Evolutionary conservation across 2,888 invertebrate genomes (phyloP).

Genomic region (Netelia melanura): DNA sequence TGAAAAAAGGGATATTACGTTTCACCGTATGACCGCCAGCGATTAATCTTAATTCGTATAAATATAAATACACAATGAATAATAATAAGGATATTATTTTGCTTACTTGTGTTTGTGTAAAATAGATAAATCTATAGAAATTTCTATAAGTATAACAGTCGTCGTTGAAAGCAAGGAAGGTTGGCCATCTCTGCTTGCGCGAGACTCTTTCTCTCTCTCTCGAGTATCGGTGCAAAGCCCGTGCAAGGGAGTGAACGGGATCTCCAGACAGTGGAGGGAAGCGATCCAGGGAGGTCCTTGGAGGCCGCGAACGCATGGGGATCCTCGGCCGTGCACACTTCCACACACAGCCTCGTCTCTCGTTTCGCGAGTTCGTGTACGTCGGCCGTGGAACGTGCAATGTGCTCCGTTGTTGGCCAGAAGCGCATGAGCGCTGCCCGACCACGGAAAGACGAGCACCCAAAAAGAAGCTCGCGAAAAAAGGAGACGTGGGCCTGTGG

Average conservation of each 20-base stretch:
- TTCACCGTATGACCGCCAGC: too few relatives aligned
- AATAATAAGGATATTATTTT: too few relatives aligned
- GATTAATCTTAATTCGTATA: too few relatives aligned
- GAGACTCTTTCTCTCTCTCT: not conserved
- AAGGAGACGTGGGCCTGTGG: not conserved
- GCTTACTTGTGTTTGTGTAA: too few relatives aligned
- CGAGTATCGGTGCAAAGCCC: conserved; percentile 38
- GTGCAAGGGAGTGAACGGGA: conserved; percentile 72
- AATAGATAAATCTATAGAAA: too few relatives aligned
- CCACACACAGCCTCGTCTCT: not conserved
- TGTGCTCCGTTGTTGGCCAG: conserved; percentile 17
- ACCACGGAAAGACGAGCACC: conserved; percentile 54
- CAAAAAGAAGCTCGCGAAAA: conserved; percentile 46
- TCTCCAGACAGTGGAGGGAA: conserved; percentile 75
- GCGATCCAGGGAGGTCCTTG: conserved; percentile 81
- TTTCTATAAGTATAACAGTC: too few relatives aligned
- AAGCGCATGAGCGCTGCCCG: conserved; percentile 29
- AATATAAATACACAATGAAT: too few relatives aligned
- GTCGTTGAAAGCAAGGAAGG: too few relatives aligned
- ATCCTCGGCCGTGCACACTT: conserved; percentile 10
- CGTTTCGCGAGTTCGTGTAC: not conserved
- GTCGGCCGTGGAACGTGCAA: conserved; percentile 8
- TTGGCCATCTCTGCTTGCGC: not conserved
- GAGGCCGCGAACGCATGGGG: conserved; percentile 54
- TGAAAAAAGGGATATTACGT: too few relatives aligned